Evolutionary conservation across 2,888 invertebrate species (phyloP), one percentile per base, ranked within the genome.

Genomic region (Lepidocyrtoides sp.): DNA sequence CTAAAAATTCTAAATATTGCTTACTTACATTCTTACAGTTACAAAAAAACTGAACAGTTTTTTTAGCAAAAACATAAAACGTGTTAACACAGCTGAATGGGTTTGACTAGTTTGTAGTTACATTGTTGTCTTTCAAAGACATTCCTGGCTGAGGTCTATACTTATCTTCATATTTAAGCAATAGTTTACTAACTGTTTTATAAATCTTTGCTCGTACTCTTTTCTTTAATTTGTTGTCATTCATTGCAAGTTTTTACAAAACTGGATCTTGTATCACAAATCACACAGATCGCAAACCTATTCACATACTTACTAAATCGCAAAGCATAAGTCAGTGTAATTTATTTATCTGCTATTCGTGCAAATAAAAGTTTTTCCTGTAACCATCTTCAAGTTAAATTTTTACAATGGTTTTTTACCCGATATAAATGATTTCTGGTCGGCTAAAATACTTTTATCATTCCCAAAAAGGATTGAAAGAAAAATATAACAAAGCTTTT

Each of bases 61-160:
- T n/a, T 41, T 44, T 41, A 44, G 44, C 36, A 48, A 83, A 60
- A 66, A 69, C 48, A 14, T 41, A 84, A 84, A 17, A 36, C 7
- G 36, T 26, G 8, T 60, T 86, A 77, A 86, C 75, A 77, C 60
- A 86, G 86, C 44, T 60, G 51, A 14, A 81, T 32, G 44, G 41
- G 75, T 86, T 48, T 86, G 86, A 86, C 86, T 86, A 86, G 86
- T 86, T 86, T 36, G 36, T 36, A 36, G 36, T 36, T 36, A 77
- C 77, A 77, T 86, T 86, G 17, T 26, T 79, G 84, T 77, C 86
- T 86, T 86, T 77, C 86, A 86, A 86, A 86, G 86, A 86, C 85
- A 14, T 54, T 82, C 54, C 26, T 72, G 72, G 26, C 75, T 86
- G 85, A 86, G 86, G 77, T 75, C 85, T 83, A 60, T 41, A 60